Evolutionary conservation across 2,797 vertebrate genomes (phyloP).

Genomic region (Cercopithecus diana): DNA sequence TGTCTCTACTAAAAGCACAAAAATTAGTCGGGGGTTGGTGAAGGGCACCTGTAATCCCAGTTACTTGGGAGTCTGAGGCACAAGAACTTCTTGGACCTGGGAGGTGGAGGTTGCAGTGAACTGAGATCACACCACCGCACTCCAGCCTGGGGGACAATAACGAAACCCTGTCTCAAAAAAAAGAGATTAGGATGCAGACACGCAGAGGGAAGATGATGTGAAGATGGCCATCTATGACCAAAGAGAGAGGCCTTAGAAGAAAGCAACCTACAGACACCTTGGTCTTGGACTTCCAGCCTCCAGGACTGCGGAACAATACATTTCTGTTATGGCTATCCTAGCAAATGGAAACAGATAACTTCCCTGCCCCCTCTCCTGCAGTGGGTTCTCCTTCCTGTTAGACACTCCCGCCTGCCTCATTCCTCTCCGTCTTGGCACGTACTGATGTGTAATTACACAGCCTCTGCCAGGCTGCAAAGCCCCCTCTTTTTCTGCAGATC

Average conservation of each 20-base stretch:
- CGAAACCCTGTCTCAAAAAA: accelerated
- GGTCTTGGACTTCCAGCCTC: background rate
- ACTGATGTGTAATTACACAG: accelerated
- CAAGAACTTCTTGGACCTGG: background rate
- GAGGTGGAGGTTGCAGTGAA: background rate
- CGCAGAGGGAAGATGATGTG: accelerated
- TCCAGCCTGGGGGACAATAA: background rate
- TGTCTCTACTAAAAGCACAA: background rate
- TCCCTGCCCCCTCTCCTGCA: accelerated
- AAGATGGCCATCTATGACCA: accelerated
- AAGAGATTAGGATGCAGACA: background rate
- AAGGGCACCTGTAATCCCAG: background rate
- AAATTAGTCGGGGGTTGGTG: background rate
- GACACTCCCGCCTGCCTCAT: accelerated
- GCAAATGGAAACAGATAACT: background rate
- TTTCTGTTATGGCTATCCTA: accelerated
- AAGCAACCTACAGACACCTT: background rate
- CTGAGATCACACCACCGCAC: background rate
- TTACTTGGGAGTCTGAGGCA: background rate
- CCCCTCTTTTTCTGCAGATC: accelerated
- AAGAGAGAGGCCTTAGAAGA: background rate
- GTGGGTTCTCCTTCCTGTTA: background rate
- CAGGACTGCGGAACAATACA: background rate
- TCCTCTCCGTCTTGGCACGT: accelerated
- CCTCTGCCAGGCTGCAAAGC: background rate